Base-by-base conservation (phyloP, 2,888 invertebrate genomes). In the Agelastica alni region DNA sequence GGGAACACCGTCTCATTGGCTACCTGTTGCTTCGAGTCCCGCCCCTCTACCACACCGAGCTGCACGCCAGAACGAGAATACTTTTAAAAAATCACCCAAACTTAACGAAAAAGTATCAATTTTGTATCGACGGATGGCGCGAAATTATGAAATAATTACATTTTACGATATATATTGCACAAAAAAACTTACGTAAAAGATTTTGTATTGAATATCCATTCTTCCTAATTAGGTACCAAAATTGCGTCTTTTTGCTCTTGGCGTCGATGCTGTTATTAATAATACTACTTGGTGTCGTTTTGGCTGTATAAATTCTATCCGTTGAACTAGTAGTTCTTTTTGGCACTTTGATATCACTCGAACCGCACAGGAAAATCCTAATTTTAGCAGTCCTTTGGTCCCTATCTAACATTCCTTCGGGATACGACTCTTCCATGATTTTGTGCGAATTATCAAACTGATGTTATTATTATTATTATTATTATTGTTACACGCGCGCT, bases 331-430 rank as follows among this genome's bases (percentile, higher is more conserved):
- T 14, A 49, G 31, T 53, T 6, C 36, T 53, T 45, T 56, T 53
- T 52, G 55, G 58, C 63, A 58, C 61, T 51, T 45, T 26, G 7
- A 47, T 60, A 58, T 60, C 60, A 60, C 53, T 46, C 12, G 31
- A 56, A 44, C 34, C 13, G 17, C 49, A 55, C 37, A 56, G 56
- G 6, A n/a, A 26, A 10, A 49, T 12, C 9, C 41, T 18, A 34
- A 60, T 45, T 58, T 73, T 75, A 14, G 73, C 73, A 22, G 76
- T 76, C 58, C 76, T 70, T 62, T 72, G 72, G 56, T 76, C 76
- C 28, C 76, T 68, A 48, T 75, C 73, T 46, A 76, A 62, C 75
- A 76, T 76, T 34, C 76, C 75, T 43, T 60, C 65, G 32, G 71
- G 52, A 48, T 56, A 44, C 44, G 52, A 41, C 13, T 37, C 37